Evolutionary conservation across 2,888 invertebrate genomes (phyloP), one percentile per base, ranked within the genome.

Genomic region (Cetonia aurata): DNA sequence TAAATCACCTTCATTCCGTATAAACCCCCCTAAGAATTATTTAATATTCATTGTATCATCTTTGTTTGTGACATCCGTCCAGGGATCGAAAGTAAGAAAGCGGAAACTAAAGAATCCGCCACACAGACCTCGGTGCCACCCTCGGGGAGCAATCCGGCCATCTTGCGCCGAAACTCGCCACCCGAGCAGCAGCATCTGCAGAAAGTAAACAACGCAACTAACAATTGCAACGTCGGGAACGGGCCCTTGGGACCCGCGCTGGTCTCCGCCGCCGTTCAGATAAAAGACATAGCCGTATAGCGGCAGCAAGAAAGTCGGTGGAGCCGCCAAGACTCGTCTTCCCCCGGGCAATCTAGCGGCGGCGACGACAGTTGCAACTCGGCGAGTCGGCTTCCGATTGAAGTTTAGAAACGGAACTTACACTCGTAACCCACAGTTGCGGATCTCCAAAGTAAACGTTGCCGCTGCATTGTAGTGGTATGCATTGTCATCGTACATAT

Each of bases 211-310:
- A 37, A 37, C 37, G 37, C 10, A 37, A 37, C 37, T 76, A 84
- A 84, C 76, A 84, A 84, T 69, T 80, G 80, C 74, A 82, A 79
- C 71, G 79, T 83, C 10, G 80, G 80, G 9, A 84, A 85, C 67
- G 84, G 84, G 6, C 84, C 85, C 6, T 75, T 83, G 17, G 74
- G 80, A 13, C 71, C 81, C 8, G 72, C 80, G 33, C 80, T 37
- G 8, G 10, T 37, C 1, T 37, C 37, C 37, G 37, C 82, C 25
- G 73, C 77, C 13, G 73, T 76, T 6, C 81, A 80, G 74, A 79
- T 82, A 53, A 83, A 83, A 55, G 83, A 84, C 69, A 75, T 80
- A 19, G 72, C 80, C 0, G 84, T 84, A 83, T 84, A 85, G 84
- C 84, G 84, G 75, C 77, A 77, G 57, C 65, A 72, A 10, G 1